These are phyloP conservation scores for Caenorhabditis plicata DNA, from an alignment of 2,888 invertebrate genomes.

Conservation along the genomic window DNA sequence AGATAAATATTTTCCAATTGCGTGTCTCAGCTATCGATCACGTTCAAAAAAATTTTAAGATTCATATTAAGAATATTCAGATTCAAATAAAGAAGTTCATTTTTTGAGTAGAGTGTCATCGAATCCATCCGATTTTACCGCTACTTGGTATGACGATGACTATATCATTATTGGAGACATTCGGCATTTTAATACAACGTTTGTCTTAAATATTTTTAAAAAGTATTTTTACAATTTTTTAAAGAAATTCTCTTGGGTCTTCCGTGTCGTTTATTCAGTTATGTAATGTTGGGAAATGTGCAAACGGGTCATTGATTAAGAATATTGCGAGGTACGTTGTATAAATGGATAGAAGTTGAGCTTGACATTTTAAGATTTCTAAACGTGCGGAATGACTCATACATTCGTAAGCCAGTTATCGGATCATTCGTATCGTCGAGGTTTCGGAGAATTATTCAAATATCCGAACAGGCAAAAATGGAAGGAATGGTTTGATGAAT, in stretches of 20 bases:
- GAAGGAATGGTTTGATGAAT: constrained; percentile 37
- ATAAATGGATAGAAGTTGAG: no score
- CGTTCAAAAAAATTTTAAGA: no score
- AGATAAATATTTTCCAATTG: constrained; percentile 3
- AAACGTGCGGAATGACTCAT: constrained; percentile 1
- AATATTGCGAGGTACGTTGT: background rate
- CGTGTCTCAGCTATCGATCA: no score
- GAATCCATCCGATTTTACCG: background rate
- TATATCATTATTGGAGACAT: constrained; percentile 1
- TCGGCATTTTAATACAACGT: background rate
- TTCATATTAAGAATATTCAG: background rate
- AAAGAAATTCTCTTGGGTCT: background rate
- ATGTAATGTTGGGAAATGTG: background rate
- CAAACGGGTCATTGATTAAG: background rate
- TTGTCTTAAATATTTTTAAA: constrained; percentile 3
- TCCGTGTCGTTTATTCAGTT: constrained; percentile 1
- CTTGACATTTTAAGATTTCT: constrained; percentile 1
- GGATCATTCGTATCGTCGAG: constrained; percentile 28
- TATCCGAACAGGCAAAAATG: constrained; percentile 25
- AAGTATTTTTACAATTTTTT: background rate
- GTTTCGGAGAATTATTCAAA: constrained; percentile 31
- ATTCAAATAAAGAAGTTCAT: constrained; percentile 5
- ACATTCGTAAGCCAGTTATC: constrained; percentile 3
- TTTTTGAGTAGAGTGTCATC: constrained; percentile 6
- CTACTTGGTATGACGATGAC: constrained; percentile 4